Base-by-base conservation (phyloP, 1,140 invertebrate genomes). In the Temnothorax longispinosus region DNA sequence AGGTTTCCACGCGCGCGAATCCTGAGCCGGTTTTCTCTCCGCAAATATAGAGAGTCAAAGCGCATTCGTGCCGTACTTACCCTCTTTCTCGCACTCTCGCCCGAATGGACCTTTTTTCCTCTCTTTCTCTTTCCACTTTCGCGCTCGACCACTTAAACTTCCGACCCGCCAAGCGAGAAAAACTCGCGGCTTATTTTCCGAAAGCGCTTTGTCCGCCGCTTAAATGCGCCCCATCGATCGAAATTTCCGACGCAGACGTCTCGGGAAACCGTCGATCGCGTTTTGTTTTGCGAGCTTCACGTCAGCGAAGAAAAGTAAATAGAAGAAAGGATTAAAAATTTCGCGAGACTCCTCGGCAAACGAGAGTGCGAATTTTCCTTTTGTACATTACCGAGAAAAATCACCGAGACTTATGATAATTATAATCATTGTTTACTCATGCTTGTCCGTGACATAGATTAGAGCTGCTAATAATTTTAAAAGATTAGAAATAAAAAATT, bases 1-100 rank as follows among this genome's bases (percentile, higher is more conserved):
- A 90, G 86, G 86, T 90, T 90, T 90, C 77, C 67, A 81, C 56
- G 67, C 56, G 74, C 65, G 67, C 78, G 69, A 76, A 81, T 27
- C 41, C 54, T 54, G 27, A 47, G 56, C 58, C 50, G 58, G 58
- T 76, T 50, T 27, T 65, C 50, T 65, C 69, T 84, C 69, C 69
- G 62, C 86, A 62, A 72, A 74, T 85, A 60, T 64, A 84, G 72
- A 86, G 64, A 88, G 77, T 78, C 65, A 86, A 84, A 84, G 77
- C 41, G 41, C 35, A 71, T 82, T 90, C 71, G 82, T 78, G 67
- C 71, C 77, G 60, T 56, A 21, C 62, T 77, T 76, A 67, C 52
- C 67, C 50, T 27, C 54, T 74, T 38, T 72, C 72, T 56, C 56
- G n/a, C 44, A 35, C 35, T 60, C 58, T 32, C 38, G 62, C 35